These are phyloP conservation scores for Siniperca scherzeri DNA, from an alignment of 2,797 vertebrate species.

Conservation along the genomic window DNA sequence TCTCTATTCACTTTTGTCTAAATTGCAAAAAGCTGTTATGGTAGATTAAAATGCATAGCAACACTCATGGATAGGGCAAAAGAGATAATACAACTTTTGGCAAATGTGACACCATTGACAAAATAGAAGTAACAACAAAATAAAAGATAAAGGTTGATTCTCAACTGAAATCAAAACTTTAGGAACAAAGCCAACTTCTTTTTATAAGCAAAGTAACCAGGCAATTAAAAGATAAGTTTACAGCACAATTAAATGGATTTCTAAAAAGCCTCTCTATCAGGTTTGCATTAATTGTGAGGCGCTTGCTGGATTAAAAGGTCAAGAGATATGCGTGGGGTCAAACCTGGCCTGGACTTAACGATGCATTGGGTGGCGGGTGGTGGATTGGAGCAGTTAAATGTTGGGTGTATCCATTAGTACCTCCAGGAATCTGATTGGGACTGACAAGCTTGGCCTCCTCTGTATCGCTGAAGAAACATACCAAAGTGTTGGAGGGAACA, in stretches of 20 bases:
- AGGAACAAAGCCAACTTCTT: conserved; percentile 45
- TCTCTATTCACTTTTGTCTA: background rate
- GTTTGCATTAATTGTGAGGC: conserved; percentile 75
- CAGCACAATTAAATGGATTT: conserved; percentile 66
- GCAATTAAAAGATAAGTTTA: conserved; percentile 84
- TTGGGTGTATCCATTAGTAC: conserved; percentile 31
- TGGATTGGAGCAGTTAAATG: conserved; percentile 43
- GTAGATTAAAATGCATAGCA: background rate
- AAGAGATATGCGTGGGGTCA: conserved; percentile 70
- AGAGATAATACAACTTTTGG: background rate
- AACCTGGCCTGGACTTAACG: conserved; percentile 41
- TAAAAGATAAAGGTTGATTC: conserved; percentile 24
- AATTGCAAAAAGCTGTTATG: conserved; percentile 8
- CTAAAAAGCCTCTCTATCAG: conserved; percentile 67
- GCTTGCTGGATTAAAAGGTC: conserved; percentile 78
- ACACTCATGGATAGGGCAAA: background rate
- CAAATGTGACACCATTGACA: background rate
- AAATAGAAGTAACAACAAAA: conserved; percentile 8
- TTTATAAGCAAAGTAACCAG: conserved; percentile 50
- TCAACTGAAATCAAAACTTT: conserved; percentile 41
- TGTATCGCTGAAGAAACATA: conserved; percentile 83
- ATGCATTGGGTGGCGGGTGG: conserved; percentile 10
- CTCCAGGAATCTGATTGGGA: conserved; percentile 77
- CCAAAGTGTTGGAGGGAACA: conserved; percentile 82
- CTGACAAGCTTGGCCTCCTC: conserved; percentile 83